These are phyloP conservation scores for Microctonus brassicae DNA, from an alignment of 2,888 invertebrate species.

Conservation along the genomic window DNA sequence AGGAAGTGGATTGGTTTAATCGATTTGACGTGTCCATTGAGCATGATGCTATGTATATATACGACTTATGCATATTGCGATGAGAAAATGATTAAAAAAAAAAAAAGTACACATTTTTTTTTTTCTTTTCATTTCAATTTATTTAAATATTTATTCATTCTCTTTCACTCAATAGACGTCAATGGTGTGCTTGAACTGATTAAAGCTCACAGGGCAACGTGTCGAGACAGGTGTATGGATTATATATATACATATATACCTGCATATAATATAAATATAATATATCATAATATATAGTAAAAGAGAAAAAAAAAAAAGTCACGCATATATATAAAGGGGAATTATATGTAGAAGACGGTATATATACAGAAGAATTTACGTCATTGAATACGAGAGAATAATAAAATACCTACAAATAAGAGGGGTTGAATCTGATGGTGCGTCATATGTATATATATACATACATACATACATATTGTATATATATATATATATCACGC, in stretches of 20 bases:
- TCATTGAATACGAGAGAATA: slow-evolving; percentile 7
- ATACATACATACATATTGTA: too few species aligned
- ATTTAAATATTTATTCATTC: not conserved
- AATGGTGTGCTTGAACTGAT: not conserved
- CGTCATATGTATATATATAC: not conserved
- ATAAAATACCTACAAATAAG: slow-evolving; percentile 11
- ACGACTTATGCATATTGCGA: not conserved
- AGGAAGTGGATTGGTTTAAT: not conserved
- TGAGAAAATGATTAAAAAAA: not conserved
- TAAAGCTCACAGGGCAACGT: not conserved
- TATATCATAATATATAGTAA: too few species aligned
- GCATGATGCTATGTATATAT: not conserved
- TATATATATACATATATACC: not conserved
- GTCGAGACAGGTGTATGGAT: not conserved
- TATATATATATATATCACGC: too few species aligned
- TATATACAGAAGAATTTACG: not conserved
- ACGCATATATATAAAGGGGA: not conserved
- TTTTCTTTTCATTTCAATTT: not conserved
- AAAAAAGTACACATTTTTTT: not conserved
- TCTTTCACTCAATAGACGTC: not conserved
- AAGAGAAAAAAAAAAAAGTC: not conserved
- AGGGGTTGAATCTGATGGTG: slow-evolving; percentile 7
- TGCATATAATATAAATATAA: not conserved
- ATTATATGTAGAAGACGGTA: not conserved
- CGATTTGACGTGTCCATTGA: not conserved